Evolutionary conservation across 2,888 invertebrate genomes (phyloP).

Genomic region (Euzetes globulus): DNA sequence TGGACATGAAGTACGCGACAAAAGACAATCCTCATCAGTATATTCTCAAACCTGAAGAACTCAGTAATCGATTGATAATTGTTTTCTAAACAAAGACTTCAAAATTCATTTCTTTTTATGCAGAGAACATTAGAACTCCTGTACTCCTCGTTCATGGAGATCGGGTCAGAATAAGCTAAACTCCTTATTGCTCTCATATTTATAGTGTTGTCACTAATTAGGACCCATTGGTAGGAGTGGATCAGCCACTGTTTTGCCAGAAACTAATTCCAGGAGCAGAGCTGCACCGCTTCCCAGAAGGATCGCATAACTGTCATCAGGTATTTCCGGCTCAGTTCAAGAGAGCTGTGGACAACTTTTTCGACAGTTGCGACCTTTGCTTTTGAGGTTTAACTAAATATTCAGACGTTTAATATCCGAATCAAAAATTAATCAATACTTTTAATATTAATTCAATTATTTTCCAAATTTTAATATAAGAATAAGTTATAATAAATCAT

Average conservation of each 20-base stretch:
- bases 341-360: not conserved
- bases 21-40: too few relatives aligned
- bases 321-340: conserved; percentile 6
- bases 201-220: not conserved
- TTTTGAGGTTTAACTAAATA: not conserved
- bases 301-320: conserved; percentile 22
- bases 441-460: not conserved
- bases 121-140: conserved; percentile 16
- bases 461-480: not conserved
- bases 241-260: conserved; percentile 15
- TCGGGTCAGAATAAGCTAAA: conserved; percentile 3
- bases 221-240: conserved; percentile 31
- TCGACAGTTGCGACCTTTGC: not conserved
- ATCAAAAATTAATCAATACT: not conserved
- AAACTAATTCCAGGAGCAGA: conserved; percentile 18
- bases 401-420: too few relatives aligned
- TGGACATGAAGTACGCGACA: too few relatives aligned
- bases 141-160: conserved; percentile 31
- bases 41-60: too few relatives aligned
- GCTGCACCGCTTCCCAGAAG: conserved; percentile 28
- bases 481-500: not conserved
- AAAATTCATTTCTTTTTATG: not conserved
- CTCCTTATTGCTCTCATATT: too few relatives aligned
- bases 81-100: too few relatives aligned
- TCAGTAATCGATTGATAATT: too few relatives aligned